Conservation (phyloP, 1,140 invertebrate genomes). For the Drosophila arawakana region DNA sequence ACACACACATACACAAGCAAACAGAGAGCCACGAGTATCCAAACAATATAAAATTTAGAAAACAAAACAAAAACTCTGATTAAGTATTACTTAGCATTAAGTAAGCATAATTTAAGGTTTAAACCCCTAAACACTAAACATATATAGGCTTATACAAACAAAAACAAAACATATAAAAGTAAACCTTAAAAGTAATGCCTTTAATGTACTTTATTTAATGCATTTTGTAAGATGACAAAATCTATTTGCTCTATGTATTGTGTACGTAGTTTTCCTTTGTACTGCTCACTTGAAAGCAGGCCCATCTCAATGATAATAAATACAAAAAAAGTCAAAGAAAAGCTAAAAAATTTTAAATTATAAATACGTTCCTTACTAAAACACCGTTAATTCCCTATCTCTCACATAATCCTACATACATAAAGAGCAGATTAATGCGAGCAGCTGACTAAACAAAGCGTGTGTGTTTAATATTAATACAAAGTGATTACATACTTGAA, state of each 20-base stretch:
- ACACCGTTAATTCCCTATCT: slow-evolving; percentile 27
- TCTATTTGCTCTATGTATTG: slow-evolving; percentile 52
- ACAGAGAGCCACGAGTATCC: slow-evolving; percentile 42
- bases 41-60: slow-evolving; percentile 36
- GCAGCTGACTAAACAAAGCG: slow-evolving; percentile 20
- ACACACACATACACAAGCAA: slow-evolving; percentile 12
- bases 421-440: slow-evolving; percentile 9
- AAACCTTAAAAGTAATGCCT: slow-evolving; percentile 41
- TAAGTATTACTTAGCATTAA: slow-evolving; percentile 78
- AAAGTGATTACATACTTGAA: slow-evolving; percentile 26
- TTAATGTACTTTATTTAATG: slow-evolving; percentile 52
- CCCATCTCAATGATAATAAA: slow-evolving; percentile 44
- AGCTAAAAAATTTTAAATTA: slow-evolving; percentile 36
- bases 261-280: slow-evolving; percentile 43
- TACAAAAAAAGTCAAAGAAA: slow-evolving; percentile 30
- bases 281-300: slow-evolving; percentile 29
- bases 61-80: slow-evolving; percentile 66
- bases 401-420: slow-evolving; percentile 1
- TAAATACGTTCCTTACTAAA: slow-evolving; percentile 64
- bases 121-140: slow-evolving; percentile 19
- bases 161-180: slow-evolving; percentile 33
- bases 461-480: slow-evolving; percentile 38
- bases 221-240: slow-evolving; percentile 47
- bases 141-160: slow-evolving; percentile 46
- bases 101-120: slow-evolving; percentile 69